A percentile compares a stretch with the other conserved stretches of the same genome.
Evolutionary conservation across 2,113 vertebrate species (phyloP).

Genomic region (Procapra przewalskii): DNA sequence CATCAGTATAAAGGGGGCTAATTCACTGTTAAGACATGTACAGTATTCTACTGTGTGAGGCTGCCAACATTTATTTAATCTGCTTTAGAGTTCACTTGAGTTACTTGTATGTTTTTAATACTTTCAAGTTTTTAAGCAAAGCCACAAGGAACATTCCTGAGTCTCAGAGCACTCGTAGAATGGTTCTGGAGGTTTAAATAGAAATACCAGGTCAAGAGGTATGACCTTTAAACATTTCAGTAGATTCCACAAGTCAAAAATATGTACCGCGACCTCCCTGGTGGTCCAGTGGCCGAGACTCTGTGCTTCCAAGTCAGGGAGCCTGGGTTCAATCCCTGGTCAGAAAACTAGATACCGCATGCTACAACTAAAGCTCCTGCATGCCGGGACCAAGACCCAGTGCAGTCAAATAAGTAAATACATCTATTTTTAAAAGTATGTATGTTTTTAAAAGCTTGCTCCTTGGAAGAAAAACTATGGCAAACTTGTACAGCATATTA

Average conservation of each 20-base stretch:
- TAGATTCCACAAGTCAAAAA: neutral
- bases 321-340: neutral
- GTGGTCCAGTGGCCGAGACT: neutral
- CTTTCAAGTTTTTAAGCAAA: neutral
- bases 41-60: neutral
- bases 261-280: neutral
- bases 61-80: neutral
- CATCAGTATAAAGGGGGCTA: neutral
- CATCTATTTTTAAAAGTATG: neutral
- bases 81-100: neutral
- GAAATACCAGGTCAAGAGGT: neutral
- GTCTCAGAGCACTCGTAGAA: neutral
- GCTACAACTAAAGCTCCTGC: neutral
- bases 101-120: neutral
- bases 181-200: neutral
- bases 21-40: neutral
- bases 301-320: neutral
- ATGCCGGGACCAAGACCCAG: neutral
- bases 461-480: neutral
- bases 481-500: neutral
- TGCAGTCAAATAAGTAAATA: neutral
- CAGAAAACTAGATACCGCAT: neutral
- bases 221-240: neutral
- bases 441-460: neutral
- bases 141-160: neutral